These are phyloP conservation scores for Molossus alvarezi DNA, from an alignment of 2,797 vertebrate species.

Conservation along the genomic window DNA sequence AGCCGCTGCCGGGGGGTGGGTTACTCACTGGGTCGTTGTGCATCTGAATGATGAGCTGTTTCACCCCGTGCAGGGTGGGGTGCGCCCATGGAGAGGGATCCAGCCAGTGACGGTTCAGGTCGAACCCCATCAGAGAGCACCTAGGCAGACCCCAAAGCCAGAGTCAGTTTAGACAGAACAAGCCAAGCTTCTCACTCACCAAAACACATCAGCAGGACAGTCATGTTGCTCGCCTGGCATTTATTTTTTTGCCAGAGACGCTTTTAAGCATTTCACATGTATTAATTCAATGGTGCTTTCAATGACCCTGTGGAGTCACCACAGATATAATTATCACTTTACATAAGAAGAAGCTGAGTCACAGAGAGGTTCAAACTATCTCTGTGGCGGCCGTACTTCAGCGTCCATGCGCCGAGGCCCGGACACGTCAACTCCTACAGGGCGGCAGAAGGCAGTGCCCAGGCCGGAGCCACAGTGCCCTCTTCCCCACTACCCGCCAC, in stretches of 20 bases:
- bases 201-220: background rate
- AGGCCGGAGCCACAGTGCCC: background rate
- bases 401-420: background rate
- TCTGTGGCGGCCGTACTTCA: background rate
- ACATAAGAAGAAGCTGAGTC: constrained; percentile 52
- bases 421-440: background rate
- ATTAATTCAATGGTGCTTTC: constrained; percentile 13
- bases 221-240: background rate
- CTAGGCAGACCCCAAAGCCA: constrained; percentile 85
- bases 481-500: background rate
- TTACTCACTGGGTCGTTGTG: constrained; percentile 96
- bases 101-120: constrained; percentile 99
- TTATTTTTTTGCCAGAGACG: background rate
- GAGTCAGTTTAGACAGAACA: constrained; percentile 16
- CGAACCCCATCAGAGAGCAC: constrained; percentile 99
- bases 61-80: constrained; percentile 97
- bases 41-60: constrained; percentile 98
- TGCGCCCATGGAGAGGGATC: constrained; percentile 98
- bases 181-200: background rate
- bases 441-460: background rate
- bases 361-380: constrained; percentile 32
- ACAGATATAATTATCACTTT: background rate
- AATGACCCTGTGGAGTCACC: background rate
- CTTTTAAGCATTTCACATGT: background rate
- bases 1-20: background rate